These are phyloP conservation scores for Lethocerus indicus DNA, from an alignment of 1,140 invertebrate genomes.

Conservation along the genomic window DNA sequence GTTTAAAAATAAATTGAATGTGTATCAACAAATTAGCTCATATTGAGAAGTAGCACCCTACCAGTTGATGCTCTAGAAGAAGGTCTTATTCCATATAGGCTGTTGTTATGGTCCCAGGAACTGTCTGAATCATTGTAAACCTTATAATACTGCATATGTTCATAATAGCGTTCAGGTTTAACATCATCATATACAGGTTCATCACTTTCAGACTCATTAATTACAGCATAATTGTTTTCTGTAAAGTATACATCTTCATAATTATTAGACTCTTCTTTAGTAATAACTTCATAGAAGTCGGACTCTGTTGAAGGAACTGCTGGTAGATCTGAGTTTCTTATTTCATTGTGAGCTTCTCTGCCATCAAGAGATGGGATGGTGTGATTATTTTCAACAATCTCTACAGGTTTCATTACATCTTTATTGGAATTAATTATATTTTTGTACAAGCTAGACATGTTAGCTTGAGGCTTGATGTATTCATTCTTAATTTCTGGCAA, in stretches of 20 bases:
- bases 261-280: neutral
- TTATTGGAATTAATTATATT: neutral
- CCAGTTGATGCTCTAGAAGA: constrained; percentile 16
- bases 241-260: neutral
- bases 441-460: no score
- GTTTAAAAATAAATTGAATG: no score
- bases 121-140: constrained; percentile 11
- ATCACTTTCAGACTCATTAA: neutral
- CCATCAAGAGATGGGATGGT: neutral
- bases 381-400: neutral
- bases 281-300: neutral
- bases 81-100: constrained; percentile 17
- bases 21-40: neutral
- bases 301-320: neutral
- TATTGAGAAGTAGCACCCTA: constrained; percentile 4
- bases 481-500: no score
- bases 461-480: no score
- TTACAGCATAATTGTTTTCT: constrained; percentile 8
- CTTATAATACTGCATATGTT: constrained; percentile 4
- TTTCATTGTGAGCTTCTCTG: neutral
- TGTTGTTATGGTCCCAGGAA: constrained; percentile 19
- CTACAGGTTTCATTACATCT: neutral
- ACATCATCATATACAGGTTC: constrained; percentile 14
- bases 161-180: constrained; percentile 5
- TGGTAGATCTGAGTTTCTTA: neutral